phyloP scores from a whole-genome alignment of 2,113 vertebrate species.

The Sinocyclocheilus anshuiensis region DNA sequence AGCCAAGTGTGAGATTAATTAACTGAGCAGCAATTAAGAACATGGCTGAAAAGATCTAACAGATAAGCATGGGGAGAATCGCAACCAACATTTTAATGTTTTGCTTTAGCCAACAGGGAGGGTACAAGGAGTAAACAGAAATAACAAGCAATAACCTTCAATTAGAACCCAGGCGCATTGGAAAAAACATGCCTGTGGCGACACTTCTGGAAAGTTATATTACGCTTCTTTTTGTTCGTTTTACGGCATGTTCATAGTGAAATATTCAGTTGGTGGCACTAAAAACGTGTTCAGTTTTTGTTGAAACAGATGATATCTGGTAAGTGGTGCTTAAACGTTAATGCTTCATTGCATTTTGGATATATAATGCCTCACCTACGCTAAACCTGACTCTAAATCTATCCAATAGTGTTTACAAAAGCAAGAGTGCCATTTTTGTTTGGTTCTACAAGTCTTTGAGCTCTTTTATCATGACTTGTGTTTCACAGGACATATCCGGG shows the following conservation, averaged over 20 bases:
- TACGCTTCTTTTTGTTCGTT: background rate
- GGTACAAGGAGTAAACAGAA: background rate
- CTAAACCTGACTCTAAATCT: background rate
- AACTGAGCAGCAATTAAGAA: slow-evolving; percentile 73
- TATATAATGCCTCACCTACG: too few relatives aligned
- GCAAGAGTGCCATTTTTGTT: background rate
- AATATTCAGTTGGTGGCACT: background rate
- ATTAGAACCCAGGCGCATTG: background rate
- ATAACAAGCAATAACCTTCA: background rate
- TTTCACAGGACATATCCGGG: too few relatives aligned
- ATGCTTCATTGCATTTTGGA: background rate
- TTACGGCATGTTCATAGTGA: background rate
- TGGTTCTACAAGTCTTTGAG: background rate
- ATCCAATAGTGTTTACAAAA: background rate
- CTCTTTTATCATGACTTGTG: too few relatives aligned
- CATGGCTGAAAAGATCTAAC: slow-evolving; percentile 60
- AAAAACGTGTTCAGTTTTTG: background rate
- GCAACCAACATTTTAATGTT: slow-evolving; percentile 37
- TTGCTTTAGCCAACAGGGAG: background rate
- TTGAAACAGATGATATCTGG: background rate
- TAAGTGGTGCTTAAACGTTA: background rate
- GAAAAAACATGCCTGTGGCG: background rate
- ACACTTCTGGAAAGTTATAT: background rate
- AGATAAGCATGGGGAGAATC: slow-evolving; percentile 49
- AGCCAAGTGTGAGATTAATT: slow-evolving; percentile 77